These are phyloP conservation scores for Drosophila histrio DNA, from an alignment of 2,888 invertebrate species.

Conservation along the genomic window DNA sequence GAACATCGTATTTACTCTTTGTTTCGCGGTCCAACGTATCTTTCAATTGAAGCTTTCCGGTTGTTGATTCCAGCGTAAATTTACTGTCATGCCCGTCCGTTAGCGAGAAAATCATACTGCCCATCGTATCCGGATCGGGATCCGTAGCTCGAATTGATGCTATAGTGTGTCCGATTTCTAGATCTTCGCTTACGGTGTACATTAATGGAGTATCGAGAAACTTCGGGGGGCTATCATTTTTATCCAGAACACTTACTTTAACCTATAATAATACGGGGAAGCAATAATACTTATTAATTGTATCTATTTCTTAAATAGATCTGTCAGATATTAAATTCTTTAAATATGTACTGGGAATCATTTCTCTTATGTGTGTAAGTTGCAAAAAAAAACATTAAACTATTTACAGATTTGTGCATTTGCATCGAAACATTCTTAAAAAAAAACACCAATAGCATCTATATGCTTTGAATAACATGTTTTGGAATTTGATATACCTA, in stretches of 20 bases:
- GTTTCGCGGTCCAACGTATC: slow-evolving; percentile 94
- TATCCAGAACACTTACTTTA: slow-evolving; percentile 92
- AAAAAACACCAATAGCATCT: not conserved
- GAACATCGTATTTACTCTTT: slow-evolving; percentile 90
- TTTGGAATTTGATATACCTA: slow-evolving; percentile 69
- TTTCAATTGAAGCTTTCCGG: slow-evolving; percentile 90
- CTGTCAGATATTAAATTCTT: too few relatives aligned
- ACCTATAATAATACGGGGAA: slow-evolving; percentile 87
- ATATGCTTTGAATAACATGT: slow-evolving; percentile 26
- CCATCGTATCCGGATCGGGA: slow-evolving; percentile 93
- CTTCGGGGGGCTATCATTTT: slow-evolving; percentile 97
- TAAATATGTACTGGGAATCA: too few relatives aligned
- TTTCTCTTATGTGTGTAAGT: too few relatives aligned
- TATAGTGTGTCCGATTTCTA: slow-evolving; percentile 91
- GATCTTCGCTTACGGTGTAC: slow-evolving; percentile 93
- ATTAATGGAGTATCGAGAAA: slow-evolving; percentile 90
- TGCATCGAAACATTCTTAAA: not conserved
- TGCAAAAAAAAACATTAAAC: too few relatives aligned
- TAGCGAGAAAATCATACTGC: slow-evolving; percentile 90
- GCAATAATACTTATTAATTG: not conserved
- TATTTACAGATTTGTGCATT: too few relatives aligned
- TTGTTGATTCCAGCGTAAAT: slow-evolving; percentile 89
- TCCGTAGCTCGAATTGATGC: slow-evolving; percentile 92
- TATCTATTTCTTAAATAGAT: not conserved
- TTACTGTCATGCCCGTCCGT: slow-evolving; percentile 88